phyloP scores from a whole-genome alignment of 2,113 vertebrate genomes.

The Taxidea taxus region DNA sequence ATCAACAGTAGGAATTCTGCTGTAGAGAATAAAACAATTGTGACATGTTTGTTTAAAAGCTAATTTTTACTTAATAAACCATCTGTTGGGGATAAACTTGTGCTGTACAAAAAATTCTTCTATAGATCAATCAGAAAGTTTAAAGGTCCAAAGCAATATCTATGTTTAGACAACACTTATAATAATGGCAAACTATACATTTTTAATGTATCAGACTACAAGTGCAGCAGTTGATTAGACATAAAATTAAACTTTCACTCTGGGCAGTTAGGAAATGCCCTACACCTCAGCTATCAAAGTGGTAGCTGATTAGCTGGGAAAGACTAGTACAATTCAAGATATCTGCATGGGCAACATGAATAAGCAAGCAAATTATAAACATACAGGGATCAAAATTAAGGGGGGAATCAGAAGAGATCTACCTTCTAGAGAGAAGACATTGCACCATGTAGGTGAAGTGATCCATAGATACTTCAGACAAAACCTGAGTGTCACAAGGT shows the following conservation, averaged over 20 bases:
- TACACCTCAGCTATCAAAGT: slow-evolving; percentile 4
- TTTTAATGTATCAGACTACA: slow-evolving; percentile 55
- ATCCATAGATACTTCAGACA: not conserved
- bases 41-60: slow-evolving; percentile 73
- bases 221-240: slow-evolving; percentile 41
- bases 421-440: not conserved
- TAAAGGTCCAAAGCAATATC: slow-evolving; percentile 55
- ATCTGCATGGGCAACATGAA: not conserved
- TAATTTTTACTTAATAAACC: slow-evolving; percentile 73
- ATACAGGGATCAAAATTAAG: not conserved
- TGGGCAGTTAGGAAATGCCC: not conserved
- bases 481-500: not conserved
- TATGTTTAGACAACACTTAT: slow-evolving; percentile 46
- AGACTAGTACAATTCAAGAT: not conserved
- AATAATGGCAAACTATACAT: slow-evolving; percentile 35
- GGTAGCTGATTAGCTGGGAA: not conserved
- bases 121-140: slow-evolving; percentile 64
- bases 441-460: not conserved
- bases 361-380: not conserved
- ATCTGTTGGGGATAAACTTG: slow-evolving; percentile 63
- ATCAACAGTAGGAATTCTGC: slow-evolving; percentile 70
- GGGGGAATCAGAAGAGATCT: not conserved
- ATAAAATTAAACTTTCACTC: slow-evolving; percentile 65
- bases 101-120: slow-evolving; percentile 57
- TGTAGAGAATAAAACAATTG: slow-evolving; percentile 71